A percentile compares a stretch with the other conserved stretches of the same genome.
These are phyloP conservation scores for Peromyscus leucopus DNA, from an alignment of 2,113 vertebrate species.

Conservation along the genomic window DNA sequence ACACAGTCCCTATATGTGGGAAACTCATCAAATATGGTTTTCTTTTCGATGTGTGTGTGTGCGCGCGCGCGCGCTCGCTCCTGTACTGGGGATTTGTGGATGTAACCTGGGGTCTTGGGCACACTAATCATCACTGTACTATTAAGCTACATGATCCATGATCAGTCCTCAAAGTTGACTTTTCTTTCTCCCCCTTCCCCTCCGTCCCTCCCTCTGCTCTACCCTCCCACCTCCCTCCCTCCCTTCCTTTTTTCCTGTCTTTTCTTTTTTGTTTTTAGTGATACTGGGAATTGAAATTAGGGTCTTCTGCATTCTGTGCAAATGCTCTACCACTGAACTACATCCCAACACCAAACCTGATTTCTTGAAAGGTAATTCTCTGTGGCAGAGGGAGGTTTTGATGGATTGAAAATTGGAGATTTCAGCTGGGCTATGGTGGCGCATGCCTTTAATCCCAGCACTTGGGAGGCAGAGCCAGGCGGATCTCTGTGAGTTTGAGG, in stretches of 20 bases:
- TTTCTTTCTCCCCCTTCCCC: too few species aligned
- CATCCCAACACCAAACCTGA: background rate
- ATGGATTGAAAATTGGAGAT: background rate
- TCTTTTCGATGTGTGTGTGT: background rate
- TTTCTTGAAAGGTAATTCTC: constrained; percentile 8
- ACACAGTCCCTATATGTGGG: background rate
- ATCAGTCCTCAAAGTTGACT: background rate
- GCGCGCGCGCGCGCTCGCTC: too few species aligned
- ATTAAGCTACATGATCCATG: background rate
- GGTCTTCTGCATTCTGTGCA: too few species aligned
- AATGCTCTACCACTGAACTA: background rate
- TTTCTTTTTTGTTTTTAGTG: background rate
- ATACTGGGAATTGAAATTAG: background rate
- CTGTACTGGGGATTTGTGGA: background rate
- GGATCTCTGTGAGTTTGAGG: too few species aligned
- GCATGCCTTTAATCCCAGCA: too few species aligned
- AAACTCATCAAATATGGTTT: background rate
- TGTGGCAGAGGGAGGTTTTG: background rate
- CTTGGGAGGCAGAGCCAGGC: too few species aligned
- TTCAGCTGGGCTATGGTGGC: too few species aligned
- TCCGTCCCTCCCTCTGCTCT: background rate
- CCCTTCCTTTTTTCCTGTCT: background rate
- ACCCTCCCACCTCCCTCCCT: background rate
- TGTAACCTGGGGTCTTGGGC: background rate
- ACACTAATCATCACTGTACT: background rate